Evolutionary conservation across 2,888 invertebrate species (phyloP), one percentile per base, ranked within the genome.

Genomic region (Agrochola lota): DNA sequence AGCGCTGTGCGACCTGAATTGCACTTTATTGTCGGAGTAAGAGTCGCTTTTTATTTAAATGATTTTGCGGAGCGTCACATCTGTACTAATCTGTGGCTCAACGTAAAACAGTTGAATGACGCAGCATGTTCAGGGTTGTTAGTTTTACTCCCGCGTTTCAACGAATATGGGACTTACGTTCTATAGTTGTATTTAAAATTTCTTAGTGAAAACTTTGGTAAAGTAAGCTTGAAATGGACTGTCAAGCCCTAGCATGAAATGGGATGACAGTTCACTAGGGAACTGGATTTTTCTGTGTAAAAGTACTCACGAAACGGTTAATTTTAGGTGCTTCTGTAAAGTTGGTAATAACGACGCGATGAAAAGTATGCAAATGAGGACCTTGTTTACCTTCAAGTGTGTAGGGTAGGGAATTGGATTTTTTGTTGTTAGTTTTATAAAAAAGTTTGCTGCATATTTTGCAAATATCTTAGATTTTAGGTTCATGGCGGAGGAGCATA

Each of bases 361-460:
- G 15, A 57, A 64, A 77, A 76, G 62, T 46, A 23, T 76, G 78
- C 78, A 26, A 64, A 76, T 78, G 20, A 0, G 4, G 17, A 40
- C n/a, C n/a, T n/a, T n/a, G 1, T 23, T 26, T 60, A 7, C 43
- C 11, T 17, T 46, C 55, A 57, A 17, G 8, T 43, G 2, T 74
- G n/a, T 15, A 46, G 20, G 57, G 46, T n/a, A 59, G 30, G 12
- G n/a, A 71, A 23, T 30, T 57, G 26, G 30, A 71, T 57, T 57
- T n/a, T 43, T 55, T 73, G n/a, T 30, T 71, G 30, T 30, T 30
- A 30, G 20, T 52, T 55, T 23, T 23, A 55, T 23, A 23, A 55
- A 57, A 57, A 57, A 11, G n/a, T n/a, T 57, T 55, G 23, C 55
- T n/a, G 55, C n/a, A 57, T 57, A 46, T 67, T 46, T 67, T 26